Percentiles rank a stretch among this genome's conserved stretches.
phyloP scores from a whole-genome alignment of 2,113 vertebrate genomes.

The Platichthys stellatus region DNA sequence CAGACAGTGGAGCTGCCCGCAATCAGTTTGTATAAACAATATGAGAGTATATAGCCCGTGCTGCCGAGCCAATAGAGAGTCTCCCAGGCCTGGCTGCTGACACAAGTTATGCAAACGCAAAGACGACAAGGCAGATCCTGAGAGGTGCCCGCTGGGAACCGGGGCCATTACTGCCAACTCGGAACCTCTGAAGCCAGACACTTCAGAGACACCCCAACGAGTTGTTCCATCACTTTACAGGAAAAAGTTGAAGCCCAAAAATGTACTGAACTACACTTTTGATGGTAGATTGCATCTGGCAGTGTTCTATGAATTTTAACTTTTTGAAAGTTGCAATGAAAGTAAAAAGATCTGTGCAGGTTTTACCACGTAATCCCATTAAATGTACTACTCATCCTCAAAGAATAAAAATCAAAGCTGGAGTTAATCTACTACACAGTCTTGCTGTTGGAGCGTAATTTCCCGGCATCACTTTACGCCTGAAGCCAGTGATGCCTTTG shows the following conservation, averaged over 20 bases:
- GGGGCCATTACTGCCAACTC: conserved; percentile 33
- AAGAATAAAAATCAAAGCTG: background rate
- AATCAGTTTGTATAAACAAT: conserved; percentile 71
- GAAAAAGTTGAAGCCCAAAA: background rate
- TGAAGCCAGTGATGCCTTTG: conserved; percentile 11
- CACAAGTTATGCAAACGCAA: conserved; percentile 62
- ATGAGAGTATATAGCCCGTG: conserved; percentile 58
- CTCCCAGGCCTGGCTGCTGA: conserved; percentile 63
- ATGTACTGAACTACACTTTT: background rate
- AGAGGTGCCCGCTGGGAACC: conserved; percentile 52
- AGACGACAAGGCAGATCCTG: conserved; percentile 57
- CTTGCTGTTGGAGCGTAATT: background rate
- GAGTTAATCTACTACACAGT: background rate
- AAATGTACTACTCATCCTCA: background rate
- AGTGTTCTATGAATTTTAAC: background rate
- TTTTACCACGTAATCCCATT: background rate
- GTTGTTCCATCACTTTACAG: conserved; percentile 22
- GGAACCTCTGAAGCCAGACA: conserved; percentile 31
- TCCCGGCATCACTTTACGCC: background rate
- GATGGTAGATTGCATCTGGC: background rate
- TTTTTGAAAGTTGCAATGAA: background rate
- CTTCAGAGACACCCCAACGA: conserved; percentile 19
- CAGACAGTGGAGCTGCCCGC: conserved; percentile 62
- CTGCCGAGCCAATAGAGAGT: conserved; percentile 60
- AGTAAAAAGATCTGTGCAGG: background rate